Evolutionary conservation across 2,888 invertebrate species (phyloP).

Genomic region (Xylophagus ater): DNA sequence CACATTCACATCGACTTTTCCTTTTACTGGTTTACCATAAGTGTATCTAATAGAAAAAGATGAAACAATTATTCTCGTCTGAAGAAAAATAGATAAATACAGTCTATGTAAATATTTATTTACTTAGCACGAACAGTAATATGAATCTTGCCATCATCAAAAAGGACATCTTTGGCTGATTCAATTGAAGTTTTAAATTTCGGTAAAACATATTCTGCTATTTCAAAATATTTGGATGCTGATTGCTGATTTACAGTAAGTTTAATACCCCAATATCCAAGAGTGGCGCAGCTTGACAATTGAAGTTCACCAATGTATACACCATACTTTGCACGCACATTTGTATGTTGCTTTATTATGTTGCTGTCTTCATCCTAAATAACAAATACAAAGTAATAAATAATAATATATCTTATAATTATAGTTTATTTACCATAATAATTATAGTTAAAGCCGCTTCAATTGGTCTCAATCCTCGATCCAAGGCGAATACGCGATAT

Average conservation of each 20-base stretch:
- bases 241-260: slow-evolving; percentile 39
- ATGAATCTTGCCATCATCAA: slow-evolving; percentile 61
- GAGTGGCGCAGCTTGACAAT: slow-evolving; percentile 63
- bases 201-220: slow-evolving; percentile 78
- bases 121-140: slow-evolving; percentile 72
- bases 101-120: too few relatives aligned
- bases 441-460: slow-evolving; percentile 27
- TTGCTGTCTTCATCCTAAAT: not conserved
- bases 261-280: slow-evolving; percentile 51
- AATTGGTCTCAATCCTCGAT: slow-evolving; percentile 57
- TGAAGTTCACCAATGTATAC: slow-evolving; percentile 60
- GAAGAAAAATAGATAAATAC: too few relatives aligned
- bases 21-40: slow-evolving; percentile 75
- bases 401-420: not conserved
- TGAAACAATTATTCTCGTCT: too few relatives aligned
- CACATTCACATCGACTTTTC: slow-evolving; percentile 72
- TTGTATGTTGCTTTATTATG: slow-evolving; percentile 45
- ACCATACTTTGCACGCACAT: slow-evolving; percentile 52
- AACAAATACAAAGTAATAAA: not conserved
- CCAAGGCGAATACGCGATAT: slow-evolving; percentile 59
- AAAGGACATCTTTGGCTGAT: slow-evolving; percentile 65
- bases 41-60: too few relatives aligned
- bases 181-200: slow-evolving; percentile 77
- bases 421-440: slow-evolving; percentile 26
- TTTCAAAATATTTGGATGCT: slow-evolving; percentile 38